Evolutionary conservation across 2,113 vertebrate genomes (phyloP).

Genomic region (Plotosus lineatus): DNA sequence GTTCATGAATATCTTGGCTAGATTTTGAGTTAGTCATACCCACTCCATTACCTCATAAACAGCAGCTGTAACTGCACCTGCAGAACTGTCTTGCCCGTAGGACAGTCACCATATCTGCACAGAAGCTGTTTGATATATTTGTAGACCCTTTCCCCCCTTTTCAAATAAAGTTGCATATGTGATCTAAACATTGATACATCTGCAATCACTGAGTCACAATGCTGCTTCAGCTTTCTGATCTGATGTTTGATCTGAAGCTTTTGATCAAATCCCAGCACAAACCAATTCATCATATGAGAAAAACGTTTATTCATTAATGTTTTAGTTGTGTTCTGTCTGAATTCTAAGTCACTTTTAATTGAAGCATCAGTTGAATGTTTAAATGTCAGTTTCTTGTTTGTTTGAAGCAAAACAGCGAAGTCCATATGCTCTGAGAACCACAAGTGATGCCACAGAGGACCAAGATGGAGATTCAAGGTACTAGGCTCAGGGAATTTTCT

Average conservation of each 20-base stretch:
- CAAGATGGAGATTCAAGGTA: constrained; percentile 95
- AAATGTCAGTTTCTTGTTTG: constrained; percentile 62
- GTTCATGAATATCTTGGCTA: too few species aligned
- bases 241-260: neutral
- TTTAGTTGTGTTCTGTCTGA: neutral
- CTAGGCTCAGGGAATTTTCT: neutral
- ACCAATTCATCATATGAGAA: neutral
- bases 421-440: constrained; percentile 85
- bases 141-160: neutral
- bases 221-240: neutral
- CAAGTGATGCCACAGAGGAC: constrained; percentile 83
- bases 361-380: constrained; percentile 58
- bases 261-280: neutral
- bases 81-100: neutral
- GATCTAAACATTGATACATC: neutral
- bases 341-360: neutral
- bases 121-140: neutral
- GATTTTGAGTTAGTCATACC: too few species aligned
- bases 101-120: neutral
- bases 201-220: neutral
- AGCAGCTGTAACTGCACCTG: neutral
- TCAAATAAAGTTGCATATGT: neutral
- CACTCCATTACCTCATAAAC: neutral
- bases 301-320: neutral
- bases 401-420: constrained; percentile 84